Evolutionary conservation across 2,888 invertebrate genomes (phyloP).

Genomic region (Chalcis sispes): DNA sequence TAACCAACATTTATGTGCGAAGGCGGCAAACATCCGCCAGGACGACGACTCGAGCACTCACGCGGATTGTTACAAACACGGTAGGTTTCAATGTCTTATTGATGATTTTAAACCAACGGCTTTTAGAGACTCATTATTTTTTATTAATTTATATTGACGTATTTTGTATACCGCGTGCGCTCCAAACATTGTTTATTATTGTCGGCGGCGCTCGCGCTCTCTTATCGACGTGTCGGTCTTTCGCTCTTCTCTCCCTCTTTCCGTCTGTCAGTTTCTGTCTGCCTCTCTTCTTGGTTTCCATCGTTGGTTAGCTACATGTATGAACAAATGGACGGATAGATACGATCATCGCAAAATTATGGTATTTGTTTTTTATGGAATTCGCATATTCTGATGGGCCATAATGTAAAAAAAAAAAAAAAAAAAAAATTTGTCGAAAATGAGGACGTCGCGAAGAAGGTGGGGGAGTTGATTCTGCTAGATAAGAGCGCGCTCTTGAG

Average conservation of each 20-base stretch:
- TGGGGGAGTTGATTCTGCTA: background rate
- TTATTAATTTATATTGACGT: no score
- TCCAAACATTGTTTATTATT: conserved; percentile 51
- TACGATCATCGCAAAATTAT: no score
- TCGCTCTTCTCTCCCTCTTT: background rate
- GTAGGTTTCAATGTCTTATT: conserved; percentile 65
- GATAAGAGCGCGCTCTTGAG: conserved; percentile 1
- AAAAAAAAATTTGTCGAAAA: no score
- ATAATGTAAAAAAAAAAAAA: no score
- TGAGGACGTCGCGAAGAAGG: background rate
- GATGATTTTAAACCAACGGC: no score
- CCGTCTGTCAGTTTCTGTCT: conserved; percentile 12
- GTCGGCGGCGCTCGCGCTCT: conserved; percentile 38
- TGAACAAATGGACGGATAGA: background rate
- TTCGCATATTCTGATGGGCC: no score
- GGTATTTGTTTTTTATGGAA: no score
- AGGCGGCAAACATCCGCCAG: conserved; percentile 64
- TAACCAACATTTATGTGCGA: conserved; percentile 69
- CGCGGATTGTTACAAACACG: conserved; percentile 66
- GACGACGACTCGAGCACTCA: conserved; percentile 66
- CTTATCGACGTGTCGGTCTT: conserved; percentile 13
- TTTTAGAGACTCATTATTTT: no score
- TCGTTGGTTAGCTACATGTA: background rate
- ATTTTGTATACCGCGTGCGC: background rate
- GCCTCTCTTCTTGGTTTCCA: background rate